These are phyloP conservation scores for Daphoenositta chrysoptera DNA, from an alignment of 2,113 vertebrate genomes.

Conservation along the genomic window DNA sequence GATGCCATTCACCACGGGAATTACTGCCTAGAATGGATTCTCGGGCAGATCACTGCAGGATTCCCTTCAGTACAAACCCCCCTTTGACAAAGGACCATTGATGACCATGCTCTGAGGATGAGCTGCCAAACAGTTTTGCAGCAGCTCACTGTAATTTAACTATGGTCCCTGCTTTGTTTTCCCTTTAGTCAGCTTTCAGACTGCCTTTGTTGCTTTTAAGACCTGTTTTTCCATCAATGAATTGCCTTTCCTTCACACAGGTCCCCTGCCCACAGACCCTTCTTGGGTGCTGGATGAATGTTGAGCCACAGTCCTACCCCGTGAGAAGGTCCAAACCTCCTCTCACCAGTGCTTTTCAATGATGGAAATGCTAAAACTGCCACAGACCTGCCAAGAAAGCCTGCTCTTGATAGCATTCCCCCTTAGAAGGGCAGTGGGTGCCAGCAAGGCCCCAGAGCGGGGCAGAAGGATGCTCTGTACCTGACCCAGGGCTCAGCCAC, in stretches of 20 bases:
- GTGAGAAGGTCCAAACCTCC: accelerated
- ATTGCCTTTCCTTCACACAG: not conserved
- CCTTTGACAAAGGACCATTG: not conserved
- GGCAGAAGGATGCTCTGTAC: not conserved
- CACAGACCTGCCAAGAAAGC: not conserved
- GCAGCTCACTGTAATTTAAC: not conserved
- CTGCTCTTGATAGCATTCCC: not conserved
- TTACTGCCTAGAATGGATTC: not conserved
- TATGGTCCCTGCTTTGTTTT: not conserved
- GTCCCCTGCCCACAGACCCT: not conserved
- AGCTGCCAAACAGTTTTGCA: not conserved
- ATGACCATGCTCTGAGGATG: not conserved
- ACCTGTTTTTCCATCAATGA: not conserved
- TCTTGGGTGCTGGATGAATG: not conserved
- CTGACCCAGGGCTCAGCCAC: not conserved
- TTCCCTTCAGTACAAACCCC: not conserved
- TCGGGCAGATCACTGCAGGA: not conserved
- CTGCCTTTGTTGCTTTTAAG: not conserved
- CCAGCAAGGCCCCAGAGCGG: not conserved
- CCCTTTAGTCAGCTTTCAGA: not conserved
- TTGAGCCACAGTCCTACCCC: not conserved
- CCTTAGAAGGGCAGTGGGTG: not conserved
- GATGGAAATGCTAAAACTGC: not conserved
- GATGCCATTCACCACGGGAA: not conserved
- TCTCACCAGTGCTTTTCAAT: not conserved